Evolutionary conservation across 2,888 invertebrate genomes (phyloP).

Genomic region (Xestobium rufovillosum): DNA sequence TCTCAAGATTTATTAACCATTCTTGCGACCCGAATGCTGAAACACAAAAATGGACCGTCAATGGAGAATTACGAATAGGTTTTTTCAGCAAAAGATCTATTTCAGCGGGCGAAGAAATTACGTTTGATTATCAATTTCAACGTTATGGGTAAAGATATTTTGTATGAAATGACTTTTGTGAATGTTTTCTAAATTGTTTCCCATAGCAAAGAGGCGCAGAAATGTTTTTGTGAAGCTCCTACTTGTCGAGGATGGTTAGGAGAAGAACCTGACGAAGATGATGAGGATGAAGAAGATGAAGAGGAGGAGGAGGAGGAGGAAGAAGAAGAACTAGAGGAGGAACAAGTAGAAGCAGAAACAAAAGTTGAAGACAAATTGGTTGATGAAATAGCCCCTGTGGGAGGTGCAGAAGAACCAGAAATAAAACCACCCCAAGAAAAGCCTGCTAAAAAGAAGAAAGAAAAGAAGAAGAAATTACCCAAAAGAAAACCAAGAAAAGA

Average conservation of each 20-base stretch:
- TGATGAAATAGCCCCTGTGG: slow-evolving; percentile 4
- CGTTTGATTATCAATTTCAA: slow-evolving; percentile 98
- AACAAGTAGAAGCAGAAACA: slow-evolving; percentile 39
- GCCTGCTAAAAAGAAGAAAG: slow-evolving; percentile 9
- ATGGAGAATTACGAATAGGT: slow-evolving; percentile 88
- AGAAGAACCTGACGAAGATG: slow-evolving; percentile 69
- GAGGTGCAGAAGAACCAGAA: slow-evolving; percentile 17
- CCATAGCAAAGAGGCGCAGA: slow-evolving; percentile 84
- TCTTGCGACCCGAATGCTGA: slow-evolving; percentile 98
- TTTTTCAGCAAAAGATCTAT: slow-evolving; percentile 89
- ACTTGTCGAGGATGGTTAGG: slow-evolving; percentile 96
- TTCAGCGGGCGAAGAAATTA: slow-evolving; percentile 85
- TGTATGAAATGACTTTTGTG: slow-evolving; percentile 1
- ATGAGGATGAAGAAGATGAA: slow-evolving; percentile 51
- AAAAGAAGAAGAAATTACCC: slow-evolving; percentile 25
- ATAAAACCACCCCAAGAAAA: slow-evolving; percentile 7
- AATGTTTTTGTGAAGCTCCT: slow-evolving; percentile 85
- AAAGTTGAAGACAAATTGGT: slow-evolving; percentile 45
- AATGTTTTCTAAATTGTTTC: slow-evolving; percentile 3
- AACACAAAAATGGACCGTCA: slow-evolving; percentile 96
- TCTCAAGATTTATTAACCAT: slow-evolving; percentile 97
- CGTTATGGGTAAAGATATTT: slow-evolving; percentile 71
- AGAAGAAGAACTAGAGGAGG: slow-evolving; percentile 37
- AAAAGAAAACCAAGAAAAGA: slow-evolving; percentile 44
- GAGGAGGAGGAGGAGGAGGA: slow-evolving; percentile 43